Percentiles rank a stretch among this genome's conserved stretches.
These are phyloP conservation scores for Calyptommatus sinebrachiatus DNA, from an alignment of 2,113 vertebrate species.

Conservation along the genomic window DNA sequence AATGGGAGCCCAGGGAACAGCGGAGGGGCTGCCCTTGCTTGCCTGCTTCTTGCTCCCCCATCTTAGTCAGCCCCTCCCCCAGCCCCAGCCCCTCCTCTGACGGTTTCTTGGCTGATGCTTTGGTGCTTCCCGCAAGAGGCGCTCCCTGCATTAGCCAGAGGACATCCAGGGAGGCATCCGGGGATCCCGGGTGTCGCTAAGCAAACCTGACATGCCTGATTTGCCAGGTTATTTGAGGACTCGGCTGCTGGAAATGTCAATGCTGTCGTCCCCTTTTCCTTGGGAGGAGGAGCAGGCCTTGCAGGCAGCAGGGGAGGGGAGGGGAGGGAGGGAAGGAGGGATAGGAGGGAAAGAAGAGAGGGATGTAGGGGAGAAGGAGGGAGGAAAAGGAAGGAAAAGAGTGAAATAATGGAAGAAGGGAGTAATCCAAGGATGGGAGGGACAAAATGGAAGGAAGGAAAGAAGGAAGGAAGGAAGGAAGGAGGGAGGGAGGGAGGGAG, in stretches of 20 bases:
- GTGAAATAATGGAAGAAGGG: too few relatives aligned
- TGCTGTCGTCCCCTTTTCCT: conserved; percentile 27
- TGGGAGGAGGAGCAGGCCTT: background rate
- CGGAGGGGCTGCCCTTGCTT: background rate
- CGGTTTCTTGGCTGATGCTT: background rate
- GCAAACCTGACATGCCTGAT: background rate
- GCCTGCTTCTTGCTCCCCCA: background rate
- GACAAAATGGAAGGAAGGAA: too few relatives aligned
- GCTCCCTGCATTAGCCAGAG: conserved; percentile 40
- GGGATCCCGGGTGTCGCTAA: background rate
- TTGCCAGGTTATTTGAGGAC: conserved; percentile 18
- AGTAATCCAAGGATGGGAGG: too few relatives aligned
- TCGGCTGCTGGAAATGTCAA: conserved; percentile 16
- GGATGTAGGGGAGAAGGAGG: background rate
- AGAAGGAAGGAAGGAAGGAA: too few relatives aligned
- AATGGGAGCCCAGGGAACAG: background rate
- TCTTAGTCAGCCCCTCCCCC: background rate
- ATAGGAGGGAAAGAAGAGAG: background rate
- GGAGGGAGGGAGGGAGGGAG: too few relatives aligned
- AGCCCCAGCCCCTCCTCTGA: background rate
- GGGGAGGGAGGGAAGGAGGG: background rate
- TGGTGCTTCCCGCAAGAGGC: background rate
- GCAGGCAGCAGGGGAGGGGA: background rate
- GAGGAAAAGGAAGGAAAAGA: too few relatives aligned
- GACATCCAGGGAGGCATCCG: background rate